Conservation (phyloP, 2,888 invertebrate genomes). For the Mechanitis messenoides region DNA sequence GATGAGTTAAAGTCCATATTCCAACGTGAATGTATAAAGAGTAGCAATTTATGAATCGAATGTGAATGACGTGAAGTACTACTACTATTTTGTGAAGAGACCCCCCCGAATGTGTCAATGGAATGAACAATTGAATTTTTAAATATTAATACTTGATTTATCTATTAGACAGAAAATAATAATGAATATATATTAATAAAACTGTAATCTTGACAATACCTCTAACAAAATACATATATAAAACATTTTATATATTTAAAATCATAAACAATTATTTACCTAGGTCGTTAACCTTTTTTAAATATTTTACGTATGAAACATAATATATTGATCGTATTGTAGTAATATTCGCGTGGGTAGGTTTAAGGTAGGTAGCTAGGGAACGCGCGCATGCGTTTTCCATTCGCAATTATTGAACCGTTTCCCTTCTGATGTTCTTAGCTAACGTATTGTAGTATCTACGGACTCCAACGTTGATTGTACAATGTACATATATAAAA, state of each 20-base stretch:
- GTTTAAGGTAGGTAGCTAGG: conserved; percentile 43
- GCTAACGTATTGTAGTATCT: conserved; percentile 26
- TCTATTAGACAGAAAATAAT: not conserved
- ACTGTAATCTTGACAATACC: no score
- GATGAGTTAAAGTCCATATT: conserved; percentile 31
- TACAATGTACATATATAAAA: conserved; percentile 4
- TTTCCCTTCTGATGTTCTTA: conserved; percentile 30
- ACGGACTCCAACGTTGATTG: not conserved
- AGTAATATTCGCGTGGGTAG: conserved; percentile 6
- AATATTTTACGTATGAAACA: not conserved
- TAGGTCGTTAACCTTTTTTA: no score
- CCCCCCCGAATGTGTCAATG: conserved; percentile 42
- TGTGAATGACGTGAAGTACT: conserved; percentile 46
- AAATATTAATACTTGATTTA: conserved; percentile 9
- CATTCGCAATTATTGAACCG: conserved; percentile 50
- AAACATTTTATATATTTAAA: no score
- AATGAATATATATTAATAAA: no score
- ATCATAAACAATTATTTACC: no score
- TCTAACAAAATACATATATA: no score
- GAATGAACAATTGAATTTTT: conserved; percentile 23
- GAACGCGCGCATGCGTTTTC: conserved; percentile 53
- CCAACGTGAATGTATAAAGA: conserved; percentile 11
- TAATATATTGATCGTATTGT: conserved; percentile 4
- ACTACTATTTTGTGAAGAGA: conserved; percentile 43
- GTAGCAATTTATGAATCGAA: conserved; percentile 34